Evolutionary conservation across 64 coral and sea anemone species (phyloP).

Genomic region (Porites lutea): DNA sequence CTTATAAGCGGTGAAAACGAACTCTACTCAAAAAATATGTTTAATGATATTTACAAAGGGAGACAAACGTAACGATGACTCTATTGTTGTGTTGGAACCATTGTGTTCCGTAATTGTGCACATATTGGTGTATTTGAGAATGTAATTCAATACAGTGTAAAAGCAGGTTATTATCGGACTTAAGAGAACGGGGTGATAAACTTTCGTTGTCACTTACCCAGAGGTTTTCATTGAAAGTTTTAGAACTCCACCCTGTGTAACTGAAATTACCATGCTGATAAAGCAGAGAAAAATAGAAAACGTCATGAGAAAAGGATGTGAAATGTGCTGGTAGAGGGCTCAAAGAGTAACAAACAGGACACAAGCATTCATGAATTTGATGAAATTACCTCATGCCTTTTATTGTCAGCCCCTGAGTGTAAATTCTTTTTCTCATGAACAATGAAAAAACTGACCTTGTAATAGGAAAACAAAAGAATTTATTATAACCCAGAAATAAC

Average conservation of each 20-base stretch:
- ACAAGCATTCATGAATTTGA: background rate
- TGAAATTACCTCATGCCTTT: background rate
- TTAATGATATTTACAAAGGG: too few relatives aligned
- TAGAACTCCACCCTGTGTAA: slow-evolving; percentile 80
- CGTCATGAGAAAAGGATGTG: too few relatives aligned
- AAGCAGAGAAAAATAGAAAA: background rate
- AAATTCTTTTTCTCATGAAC: background rate
- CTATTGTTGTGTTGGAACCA: too few relatives aligned
- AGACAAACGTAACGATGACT: too few relatives aligned
- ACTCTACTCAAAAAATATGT: too few relatives aligned
- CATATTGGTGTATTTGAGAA: too few relatives aligned
- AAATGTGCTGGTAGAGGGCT: too few relatives aligned
- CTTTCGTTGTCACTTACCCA: slow-evolving; percentile 62
- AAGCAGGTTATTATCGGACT: too few relatives aligned
- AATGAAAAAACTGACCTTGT: slow-evolving; percentile 66
- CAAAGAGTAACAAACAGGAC: too few relatives aligned
- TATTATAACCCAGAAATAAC: too few relatives aligned
- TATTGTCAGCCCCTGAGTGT: slow-evolving; percentile 26
- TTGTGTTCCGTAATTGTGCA: too few relatives aligned
- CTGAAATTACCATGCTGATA: slow-evolving; percentile 27
- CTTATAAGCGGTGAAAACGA: too few relatives aligned
- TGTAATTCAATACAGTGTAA: background rate
- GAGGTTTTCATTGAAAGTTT: slow-evolving; percentile 78
- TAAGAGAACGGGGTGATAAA: background rate
- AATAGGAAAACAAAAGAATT: background rate